Base-by-base conservation (phyloP, 1,140 invertebrate genomes). In the Protaetia brevitarsis region DNA sequence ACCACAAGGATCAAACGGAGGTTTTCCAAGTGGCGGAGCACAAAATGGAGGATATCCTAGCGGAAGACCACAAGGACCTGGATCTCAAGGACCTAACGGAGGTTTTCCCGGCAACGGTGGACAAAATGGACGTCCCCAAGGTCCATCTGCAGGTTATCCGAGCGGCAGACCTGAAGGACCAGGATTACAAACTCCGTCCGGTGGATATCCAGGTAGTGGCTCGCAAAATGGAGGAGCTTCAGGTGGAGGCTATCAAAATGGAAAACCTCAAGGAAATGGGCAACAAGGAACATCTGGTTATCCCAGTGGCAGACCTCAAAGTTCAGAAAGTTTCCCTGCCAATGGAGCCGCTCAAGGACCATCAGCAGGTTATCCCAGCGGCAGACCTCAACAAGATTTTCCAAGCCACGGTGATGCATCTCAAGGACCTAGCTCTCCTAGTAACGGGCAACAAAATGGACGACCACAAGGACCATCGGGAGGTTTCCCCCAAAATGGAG, bases 361-460 rank as follows among this genome's bases (percentile, higher is more conserved):
- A n/a, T n/a, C n/a, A n/a, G n/a, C n/a, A 69, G 80, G 80, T 7
- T 78, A 75, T 71, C 81, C 82, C 2, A 79, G 73, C 57, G 79
- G 79, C 5, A 76, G 77, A 10, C 11, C 4, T 7, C 74, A 77
- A 41, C 73, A 62, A 26, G 13, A 62, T n/a, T n/a, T n/a, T n/a
- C n/a, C n/a, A n/a, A n/a, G 8, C 34, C 34, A 36, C 8, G 75
- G 75, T 16, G 67, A 64, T 16, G 69, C 69, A 65, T 65, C 41
- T 21, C 41, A 45, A 4, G 28, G 51, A 21, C 37, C 31, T 10
- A n/a, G 66, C n/a, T n/a, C n/a, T n/a, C n/a, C n/a, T n/a, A 30
- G 23, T 31, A 26, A n/a, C 23, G 68, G 67, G 2, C 56, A 64
- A 10, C 56, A 63, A 23, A 56, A 58, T 31, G 13, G 64, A n/a